Evolutionary conservation across 1,140 invertebrate genomes (phyloP).

Genomic region (Macrosteles quadrilineatus): DNA sequence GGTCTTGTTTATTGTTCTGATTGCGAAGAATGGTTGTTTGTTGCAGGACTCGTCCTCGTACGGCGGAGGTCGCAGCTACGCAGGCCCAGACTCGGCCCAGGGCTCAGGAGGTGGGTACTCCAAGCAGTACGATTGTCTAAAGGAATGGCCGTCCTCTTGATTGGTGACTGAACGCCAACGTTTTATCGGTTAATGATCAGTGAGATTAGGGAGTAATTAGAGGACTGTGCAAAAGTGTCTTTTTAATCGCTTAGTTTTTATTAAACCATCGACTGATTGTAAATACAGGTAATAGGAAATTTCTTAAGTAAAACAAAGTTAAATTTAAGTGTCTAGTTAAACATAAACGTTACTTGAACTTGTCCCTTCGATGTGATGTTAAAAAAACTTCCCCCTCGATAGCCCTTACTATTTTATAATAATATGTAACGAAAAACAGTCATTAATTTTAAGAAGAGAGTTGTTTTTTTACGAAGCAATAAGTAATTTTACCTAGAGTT

Average conservation of each 20-base stretch:
- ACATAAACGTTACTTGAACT: constrained; percentile 44
- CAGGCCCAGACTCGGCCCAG: constrained; percentile 49
- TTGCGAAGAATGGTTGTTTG: too few relatives aligned
- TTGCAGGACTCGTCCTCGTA: constrained; percentile 50
- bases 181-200: constrained; percentile 37
- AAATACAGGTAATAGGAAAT: constrained; percentile 47
- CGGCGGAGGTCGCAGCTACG: constrained; percentile 48
- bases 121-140: constrained; percentile 59
- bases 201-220: constrained; percentile 44
- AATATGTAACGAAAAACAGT: constrained; percentile 36
- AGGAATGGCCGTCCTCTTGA: constrained; percentile 63
- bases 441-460: constrained; percentile 44
- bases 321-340: constrained; percentile 40
- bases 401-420: constrained; percentile 31
- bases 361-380: constrained; percentile 41
- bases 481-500: constrained; percentile 42
- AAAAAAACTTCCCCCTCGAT: constrained; percentile 34
- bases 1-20: too few relatives aligned
- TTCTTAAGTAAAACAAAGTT: constrained; percentile 39
- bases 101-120: constrained; percentile 60
- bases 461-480: constrained; percentile 43
- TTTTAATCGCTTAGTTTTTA: constrained; percentile 42
- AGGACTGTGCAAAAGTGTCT: constrained; percentile 42
- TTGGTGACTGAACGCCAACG: constrained; percentile 41
- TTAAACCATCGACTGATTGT: constrained; percentile 44